Conservation (phyloP, 2,797 vertebrate species). For the Phalanger gymnotis region DNA sequence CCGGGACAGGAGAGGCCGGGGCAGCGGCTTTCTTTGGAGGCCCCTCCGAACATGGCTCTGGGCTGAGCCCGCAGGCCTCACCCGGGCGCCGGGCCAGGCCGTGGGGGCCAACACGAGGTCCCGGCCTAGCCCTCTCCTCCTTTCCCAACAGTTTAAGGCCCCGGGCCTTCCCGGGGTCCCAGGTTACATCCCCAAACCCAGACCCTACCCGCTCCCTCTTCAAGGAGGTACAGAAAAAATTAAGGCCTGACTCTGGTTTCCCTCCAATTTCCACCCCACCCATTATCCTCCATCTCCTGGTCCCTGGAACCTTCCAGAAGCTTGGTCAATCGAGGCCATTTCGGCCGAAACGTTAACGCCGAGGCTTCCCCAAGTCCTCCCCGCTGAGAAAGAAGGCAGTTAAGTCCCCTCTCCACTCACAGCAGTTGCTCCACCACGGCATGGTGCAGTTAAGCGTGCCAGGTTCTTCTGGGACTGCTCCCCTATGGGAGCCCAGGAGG, state of each 20-base stretch:
- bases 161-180: neutral
- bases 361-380: neutral
- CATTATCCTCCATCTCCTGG: neutral
- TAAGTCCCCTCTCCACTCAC: slow-evolving; percentile 52
- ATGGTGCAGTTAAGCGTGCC: neutral
- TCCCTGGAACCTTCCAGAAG: neutral
- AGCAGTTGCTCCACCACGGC: slow-evolving; percentile 67
- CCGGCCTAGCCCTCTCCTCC: neutral
- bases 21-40: accelerated
- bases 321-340: neutral
- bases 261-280: neutral
- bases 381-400: neutral
- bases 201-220: neutral
- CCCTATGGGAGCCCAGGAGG: slow-evolving; percentile 25
- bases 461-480: neutral
- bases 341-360: neutral
- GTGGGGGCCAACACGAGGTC: accelerated
- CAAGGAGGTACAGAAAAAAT: accelerated
- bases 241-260: neutral
- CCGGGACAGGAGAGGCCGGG: accelerated
- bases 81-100: too few relatives aligned
- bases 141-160: neutral
- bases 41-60: neutral
- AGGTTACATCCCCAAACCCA: neutral
- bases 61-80: neutral